These are phyloP conservation scores for Cremastinae sp. DNA, from an alignment of 2,888 invertebrate species.

Conservation along the genomic window DNA sequence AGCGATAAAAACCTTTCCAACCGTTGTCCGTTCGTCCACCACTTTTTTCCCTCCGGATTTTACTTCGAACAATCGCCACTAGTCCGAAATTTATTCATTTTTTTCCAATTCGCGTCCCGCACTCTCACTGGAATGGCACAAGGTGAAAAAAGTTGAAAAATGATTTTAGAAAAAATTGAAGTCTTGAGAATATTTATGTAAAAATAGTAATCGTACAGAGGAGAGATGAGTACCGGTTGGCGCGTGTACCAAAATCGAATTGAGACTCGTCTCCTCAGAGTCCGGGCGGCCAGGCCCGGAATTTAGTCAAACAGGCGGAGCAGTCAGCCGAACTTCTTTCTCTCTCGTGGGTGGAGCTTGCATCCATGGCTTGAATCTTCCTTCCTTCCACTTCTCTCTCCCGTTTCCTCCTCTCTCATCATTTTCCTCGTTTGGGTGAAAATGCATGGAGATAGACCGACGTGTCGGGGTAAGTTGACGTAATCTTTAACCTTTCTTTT, in stretches of 20 bases:
- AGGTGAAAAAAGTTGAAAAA: background rate
- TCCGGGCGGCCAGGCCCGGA: background rate
- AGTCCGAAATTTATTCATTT: too few species aligned
- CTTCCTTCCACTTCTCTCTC: constrained; percentile 12
- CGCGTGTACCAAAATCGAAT: constrained; percentile 1
- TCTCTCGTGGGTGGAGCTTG: constrained; percentile 74
- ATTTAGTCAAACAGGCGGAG: constrained; percentile 71
- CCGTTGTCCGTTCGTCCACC: background rate
- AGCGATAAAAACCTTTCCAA: background rate
- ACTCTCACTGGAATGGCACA: too few species aligned
- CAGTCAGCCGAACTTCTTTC: constrained; percentile 48
- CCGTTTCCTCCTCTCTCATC: constrained; percentile 13
- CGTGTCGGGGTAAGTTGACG: background rate
- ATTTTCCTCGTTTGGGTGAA: too few species aligned
- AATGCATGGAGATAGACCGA: constrained; percentile 3
- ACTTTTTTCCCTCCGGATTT: background rate
- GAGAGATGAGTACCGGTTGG: too few species aligned
- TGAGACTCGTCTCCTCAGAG: background rate
- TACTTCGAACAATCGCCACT: too few species aligned
- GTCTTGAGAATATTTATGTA: too few species aligned
- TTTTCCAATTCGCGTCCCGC: too few species aligned
- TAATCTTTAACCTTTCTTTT: background rate
- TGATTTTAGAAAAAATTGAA: background rate
- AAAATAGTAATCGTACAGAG: too few species aligned
- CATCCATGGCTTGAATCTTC: constrained; percentile 52